Conservation (phyloP, 2,113 vertebrate genomes). For the Stigmatopora argus region DNA sequence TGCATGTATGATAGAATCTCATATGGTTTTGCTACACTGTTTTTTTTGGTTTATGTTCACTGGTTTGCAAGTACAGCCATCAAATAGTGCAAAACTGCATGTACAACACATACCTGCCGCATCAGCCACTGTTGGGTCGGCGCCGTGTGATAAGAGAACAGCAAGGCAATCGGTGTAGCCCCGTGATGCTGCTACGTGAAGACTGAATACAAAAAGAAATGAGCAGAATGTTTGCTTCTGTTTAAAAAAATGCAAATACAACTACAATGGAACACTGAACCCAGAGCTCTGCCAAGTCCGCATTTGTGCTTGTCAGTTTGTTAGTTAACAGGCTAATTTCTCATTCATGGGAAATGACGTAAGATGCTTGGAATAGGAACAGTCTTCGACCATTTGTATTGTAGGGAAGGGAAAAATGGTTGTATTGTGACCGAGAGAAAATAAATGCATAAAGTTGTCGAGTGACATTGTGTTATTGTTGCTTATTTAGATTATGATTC, state of each 20-base stretch:
- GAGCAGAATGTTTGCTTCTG: neutral
- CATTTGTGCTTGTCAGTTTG: neutral
- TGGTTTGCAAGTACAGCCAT: neutral
- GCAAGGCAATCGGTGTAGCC: slow-evolving; percentile 86
- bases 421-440: neutral
- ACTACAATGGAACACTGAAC: neutral
- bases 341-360: neutral
- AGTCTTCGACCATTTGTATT: neutral
- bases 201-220: slow-evolving; percentile 54
- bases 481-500: neutral
- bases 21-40: neutral
- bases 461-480: neutral
- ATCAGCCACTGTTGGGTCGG: slow-evolving; percentile 81
- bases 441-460: neutral
- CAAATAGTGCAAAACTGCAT: neutral
- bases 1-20: neutral
- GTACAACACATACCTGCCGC: slow-evolving; percentile 73
- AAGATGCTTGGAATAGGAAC: neutral
- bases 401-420: neutral
- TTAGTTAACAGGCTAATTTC: neutral
- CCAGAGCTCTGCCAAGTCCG: neutral
- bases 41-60: neutral
- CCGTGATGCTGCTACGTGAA: slow-evolving; percentile 85
- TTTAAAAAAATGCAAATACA: neutral
- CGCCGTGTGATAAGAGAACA: slow-evolving; percentile 83